phyloP scores from a whole-genome alignment of 2,888 invertebrate species.

The Tipula lateralis region DNA sequence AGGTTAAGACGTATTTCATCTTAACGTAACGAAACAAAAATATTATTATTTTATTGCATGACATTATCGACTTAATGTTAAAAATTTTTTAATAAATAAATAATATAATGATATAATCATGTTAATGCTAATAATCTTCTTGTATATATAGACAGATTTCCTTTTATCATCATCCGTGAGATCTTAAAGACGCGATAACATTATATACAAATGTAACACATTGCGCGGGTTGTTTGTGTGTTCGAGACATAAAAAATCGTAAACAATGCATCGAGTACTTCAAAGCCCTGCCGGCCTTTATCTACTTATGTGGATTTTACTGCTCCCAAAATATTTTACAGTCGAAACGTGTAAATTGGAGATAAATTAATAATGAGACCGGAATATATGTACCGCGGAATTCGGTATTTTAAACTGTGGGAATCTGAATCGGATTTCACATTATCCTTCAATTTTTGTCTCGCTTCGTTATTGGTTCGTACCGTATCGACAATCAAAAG shows the following conservation, averaged over 20 bases:
- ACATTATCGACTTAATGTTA: constrained; percentile 11
- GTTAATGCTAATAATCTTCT: neutral
- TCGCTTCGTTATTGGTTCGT: too few species aligned
- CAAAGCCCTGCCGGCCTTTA: neutral
- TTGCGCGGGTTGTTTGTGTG: neutral
- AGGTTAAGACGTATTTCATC: too few species aligned
- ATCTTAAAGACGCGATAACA: constrained; percentile 9
- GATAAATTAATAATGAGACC: neutral
- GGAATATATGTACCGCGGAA: neutral
- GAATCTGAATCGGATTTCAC: neutral
- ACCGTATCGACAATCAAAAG: too few species aligned
- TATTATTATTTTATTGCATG: constrained; percentile 24
- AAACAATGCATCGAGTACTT: neutral
- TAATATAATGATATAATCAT: constrained; percentile 4
- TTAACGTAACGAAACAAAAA: neutral
- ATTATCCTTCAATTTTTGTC: neutral
- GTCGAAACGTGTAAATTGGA: constrained; percentile 13
- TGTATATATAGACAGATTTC: neutral
- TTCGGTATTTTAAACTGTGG: neutral
- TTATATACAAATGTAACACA: constrained; percentile 12
- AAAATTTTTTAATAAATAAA: neutral
- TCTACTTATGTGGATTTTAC: neutral
- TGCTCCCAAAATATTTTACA: neutral
- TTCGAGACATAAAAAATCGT: neutral
- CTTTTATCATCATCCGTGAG: neutral